These are phyloP conservation scores for Papilio dardanus DNA, from an alignment of 1,140 invertebrate species.

Conservation along the genomic window DNA sequence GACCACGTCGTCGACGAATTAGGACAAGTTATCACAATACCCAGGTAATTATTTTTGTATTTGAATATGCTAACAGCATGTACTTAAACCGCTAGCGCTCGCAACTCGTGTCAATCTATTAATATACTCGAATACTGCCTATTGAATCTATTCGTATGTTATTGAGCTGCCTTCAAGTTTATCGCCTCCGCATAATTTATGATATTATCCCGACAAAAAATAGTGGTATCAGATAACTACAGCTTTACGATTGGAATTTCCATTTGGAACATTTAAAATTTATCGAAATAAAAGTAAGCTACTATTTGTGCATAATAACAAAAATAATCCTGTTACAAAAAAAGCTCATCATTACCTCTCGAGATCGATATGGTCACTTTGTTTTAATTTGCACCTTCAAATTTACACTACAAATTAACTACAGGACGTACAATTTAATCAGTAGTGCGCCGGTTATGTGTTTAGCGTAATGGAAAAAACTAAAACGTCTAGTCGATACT, in stretches of 20 bases:
- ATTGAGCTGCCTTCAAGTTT: conserved; percentile 26
- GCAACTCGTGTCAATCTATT: neutral
- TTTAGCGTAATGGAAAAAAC: conserved; percentile 3
- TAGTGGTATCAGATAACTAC: conserved; percentile 13
- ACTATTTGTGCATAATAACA: conserved; percentile 16
- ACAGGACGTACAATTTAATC: conserved; percentile 10
- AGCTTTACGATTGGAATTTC: conserved; percentile 31
- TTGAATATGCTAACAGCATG: neutral
- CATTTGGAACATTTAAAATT: conserved; percentile 18
- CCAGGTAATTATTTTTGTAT: conserved; percentile 62
- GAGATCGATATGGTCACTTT: neutral
- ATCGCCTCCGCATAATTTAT: conserved; percentile 34
- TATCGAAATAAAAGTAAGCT: neutral
- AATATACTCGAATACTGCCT: conserved; percentile 28
- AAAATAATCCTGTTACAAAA: neutral
- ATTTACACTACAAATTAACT: neutral
- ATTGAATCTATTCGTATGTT: conserved; percentile 5
- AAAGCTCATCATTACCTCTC: neutral
- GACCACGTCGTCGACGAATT: conserved; percentile 77
- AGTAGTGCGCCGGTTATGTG: neutral
- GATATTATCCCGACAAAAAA: conserved; percentile 26
- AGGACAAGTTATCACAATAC: conserved; percentile 81
- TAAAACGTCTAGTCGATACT: conserved; percentile 23
- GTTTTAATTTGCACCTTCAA: neutral
- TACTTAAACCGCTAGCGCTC: neutral